phyloP scores from a whole-genome alignment of 2,888 invertebrate genomes.

The Diachrysia chrysitis region DNA sequence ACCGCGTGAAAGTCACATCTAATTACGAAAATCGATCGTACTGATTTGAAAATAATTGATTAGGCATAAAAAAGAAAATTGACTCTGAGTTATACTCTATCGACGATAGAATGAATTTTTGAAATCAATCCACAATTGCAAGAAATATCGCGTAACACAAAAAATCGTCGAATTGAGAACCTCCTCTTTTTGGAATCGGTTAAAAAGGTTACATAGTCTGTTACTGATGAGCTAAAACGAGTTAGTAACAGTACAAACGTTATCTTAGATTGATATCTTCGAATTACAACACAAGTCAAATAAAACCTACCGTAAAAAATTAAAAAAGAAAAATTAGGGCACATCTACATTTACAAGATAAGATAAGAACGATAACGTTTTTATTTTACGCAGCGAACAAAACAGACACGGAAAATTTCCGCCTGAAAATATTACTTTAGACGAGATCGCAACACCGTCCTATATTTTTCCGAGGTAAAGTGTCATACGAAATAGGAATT shows the following conservation, averaged over 20 bases:
- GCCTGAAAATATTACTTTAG: conserved; percentile 14
- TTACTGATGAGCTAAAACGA: neutral
- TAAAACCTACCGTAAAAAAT: conserved; percentile 3
- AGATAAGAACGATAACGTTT: conserved; percentile 45
- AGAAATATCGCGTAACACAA: no score
- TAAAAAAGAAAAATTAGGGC: conserved; percentile 28
- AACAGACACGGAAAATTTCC: conserved; percentile 28
- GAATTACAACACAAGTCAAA: neutral
- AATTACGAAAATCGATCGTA: no score
- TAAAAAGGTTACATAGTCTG: no score
- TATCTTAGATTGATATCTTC: no score
- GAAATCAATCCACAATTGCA: no score
- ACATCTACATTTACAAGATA: conserved; percentile 45
- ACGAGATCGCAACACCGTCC: conserved; percentile 1
- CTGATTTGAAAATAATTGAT: no score
- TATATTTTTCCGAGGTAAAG: conserved; percentile 1
- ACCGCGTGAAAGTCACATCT: no score
- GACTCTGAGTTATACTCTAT: no score
- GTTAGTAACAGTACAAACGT: neutral
- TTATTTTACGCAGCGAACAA: conserved; percentile 29
- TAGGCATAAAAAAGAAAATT: no score
- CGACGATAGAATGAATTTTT: no score
- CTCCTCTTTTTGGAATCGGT: no score
- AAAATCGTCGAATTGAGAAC: no score
- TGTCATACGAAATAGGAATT: conserved; percentile 1